Percentiles rank a stretch among this genome's conserved stretches.
These are phyloP conservation scores for Hartigia nigra DNA, from an alignment of 2,888 invertebrate genomes.

Conservation along the genomic window DNA sequence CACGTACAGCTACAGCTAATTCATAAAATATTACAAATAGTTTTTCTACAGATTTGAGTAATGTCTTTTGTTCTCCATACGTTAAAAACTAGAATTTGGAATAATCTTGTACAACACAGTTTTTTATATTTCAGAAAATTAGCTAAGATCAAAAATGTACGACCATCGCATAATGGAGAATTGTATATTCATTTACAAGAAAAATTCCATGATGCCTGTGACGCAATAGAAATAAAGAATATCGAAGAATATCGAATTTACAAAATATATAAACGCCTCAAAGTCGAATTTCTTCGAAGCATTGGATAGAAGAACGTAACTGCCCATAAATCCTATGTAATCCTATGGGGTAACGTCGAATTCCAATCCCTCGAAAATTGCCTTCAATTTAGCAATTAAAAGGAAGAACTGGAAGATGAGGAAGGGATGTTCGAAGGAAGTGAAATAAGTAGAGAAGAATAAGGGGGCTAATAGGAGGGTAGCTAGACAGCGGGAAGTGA, in stretches of 20 bases:
- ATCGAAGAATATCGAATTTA: neutral
- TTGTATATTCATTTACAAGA: neutral
- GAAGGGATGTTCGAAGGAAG: neutral
- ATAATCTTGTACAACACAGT: neutral
- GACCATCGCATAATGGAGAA: neutral
- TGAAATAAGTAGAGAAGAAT: slow-evolving; percentile 11
- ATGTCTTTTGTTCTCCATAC: neutral
- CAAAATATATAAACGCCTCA: neutral
- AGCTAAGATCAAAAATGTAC: neutral
- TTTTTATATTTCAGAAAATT: neutral
- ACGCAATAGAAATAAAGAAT: neutral
- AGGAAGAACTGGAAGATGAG: slow-evolving; percentile 29
- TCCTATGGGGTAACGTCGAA: slow-evolving; percentile 41
- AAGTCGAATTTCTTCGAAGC: neutral
- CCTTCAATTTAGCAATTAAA: slow-evolving; percentile 66
- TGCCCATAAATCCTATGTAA: slow-evolving; percentile 47
- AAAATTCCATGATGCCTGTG: neutral
- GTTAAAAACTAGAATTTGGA: neutral
- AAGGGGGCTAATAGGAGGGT: slow-evolving; percentile 63
- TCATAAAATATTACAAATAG: neutral
- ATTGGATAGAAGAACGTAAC: neutral
- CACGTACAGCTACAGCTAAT: neutral
- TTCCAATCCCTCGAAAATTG: slow-evolving; percentile 60
- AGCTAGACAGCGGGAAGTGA: slow-evolving; percentile 61
- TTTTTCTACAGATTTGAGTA: neutral